Conservation (phyloP, 2,797 vertebrate genomes). For the Xerus rutilus region DNA sequence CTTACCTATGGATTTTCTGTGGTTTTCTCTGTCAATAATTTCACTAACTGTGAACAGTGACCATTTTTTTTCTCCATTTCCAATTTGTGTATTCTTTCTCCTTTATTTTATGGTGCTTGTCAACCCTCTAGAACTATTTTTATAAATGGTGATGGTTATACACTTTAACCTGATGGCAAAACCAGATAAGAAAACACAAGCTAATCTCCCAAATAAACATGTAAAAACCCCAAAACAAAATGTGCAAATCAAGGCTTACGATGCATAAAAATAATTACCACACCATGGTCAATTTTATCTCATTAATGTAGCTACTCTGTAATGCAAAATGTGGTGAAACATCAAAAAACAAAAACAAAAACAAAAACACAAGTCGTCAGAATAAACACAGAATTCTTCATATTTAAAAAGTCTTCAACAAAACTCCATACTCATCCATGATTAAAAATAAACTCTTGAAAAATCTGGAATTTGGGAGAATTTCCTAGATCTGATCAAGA, state of each 20-base stretch:
- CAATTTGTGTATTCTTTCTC: background rate
- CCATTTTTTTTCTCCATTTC: background rate
- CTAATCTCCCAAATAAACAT: background rate
- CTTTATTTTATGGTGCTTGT: background rate
- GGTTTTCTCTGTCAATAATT: background rate
- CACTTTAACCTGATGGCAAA: background rate
- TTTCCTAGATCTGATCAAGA: background rate
- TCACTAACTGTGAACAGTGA: background rate
- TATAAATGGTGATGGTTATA: background rate
- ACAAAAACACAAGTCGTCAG: background rate
- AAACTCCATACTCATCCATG: background rate
- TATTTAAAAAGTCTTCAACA: background rate
- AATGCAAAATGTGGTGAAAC: background rate
- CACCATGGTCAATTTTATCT: background rate
- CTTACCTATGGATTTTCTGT: background rate
- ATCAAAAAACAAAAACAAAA: background rate
- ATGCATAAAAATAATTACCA: background rate
- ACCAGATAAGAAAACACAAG: background rate
- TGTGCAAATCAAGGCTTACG: background rate
- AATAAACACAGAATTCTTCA: background rate
- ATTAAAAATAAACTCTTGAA: background rate
- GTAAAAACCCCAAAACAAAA: background rate
- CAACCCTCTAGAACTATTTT: background rate
- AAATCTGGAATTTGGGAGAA: background rate
- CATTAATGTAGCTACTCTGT: too few relatives aligned